Base-by-base conservation (phyloP, 2,113 vertebrate genomes). In the Otocyon megalotis region DNA sequence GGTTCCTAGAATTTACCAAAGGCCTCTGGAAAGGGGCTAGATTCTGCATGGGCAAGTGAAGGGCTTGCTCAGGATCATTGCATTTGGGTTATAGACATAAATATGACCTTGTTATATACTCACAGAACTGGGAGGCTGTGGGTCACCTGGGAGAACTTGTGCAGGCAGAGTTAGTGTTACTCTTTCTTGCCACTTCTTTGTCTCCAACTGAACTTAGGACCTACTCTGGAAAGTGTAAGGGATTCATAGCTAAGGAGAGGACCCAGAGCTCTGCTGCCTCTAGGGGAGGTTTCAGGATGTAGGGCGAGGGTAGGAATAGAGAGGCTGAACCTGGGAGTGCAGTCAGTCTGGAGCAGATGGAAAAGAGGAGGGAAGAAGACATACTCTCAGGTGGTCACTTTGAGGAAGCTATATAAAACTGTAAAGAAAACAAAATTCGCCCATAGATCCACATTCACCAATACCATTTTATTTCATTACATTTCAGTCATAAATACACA, bases 341-440 rank as follows among this genome's bases (percentile, higher is more conserved):
- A 5, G 12, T 58, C 19, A 8, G 56, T 2, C 11, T 43, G 14
- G 3, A 56, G 37, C 35, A 37, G 53, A 77, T 43, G 77, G 62
- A 81, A 32, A 83, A 53, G 54, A 83, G n/a, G 65, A 83, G 24
- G 50, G 22, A 65, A 32, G 60, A 80, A 85, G 50, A 81, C 63
- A 54, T 24, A 22, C 76, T n/a, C 54, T 88, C 50, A 30, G 54
- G 19, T 50, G 53, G 30, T 74, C 67, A 16, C 60, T 90, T n/a
- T 35, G 50, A 84, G 63, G 26, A 69, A 32, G 43, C 56, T 67
- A 37, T 19, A 35, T 43, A 79, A 62, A 62, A 92, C 58, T 83
- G 69, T 76, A 69, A 83, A 94, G 65, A 76, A 69, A 79, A 54
- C 77, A 69, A 92, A 93, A 77, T 62, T 79, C 53, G 69, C 37